phyloP scores from a whole-genome alignment of 2,797 vertebrate genomes.

The Ptychadena robeensis region DNA sequence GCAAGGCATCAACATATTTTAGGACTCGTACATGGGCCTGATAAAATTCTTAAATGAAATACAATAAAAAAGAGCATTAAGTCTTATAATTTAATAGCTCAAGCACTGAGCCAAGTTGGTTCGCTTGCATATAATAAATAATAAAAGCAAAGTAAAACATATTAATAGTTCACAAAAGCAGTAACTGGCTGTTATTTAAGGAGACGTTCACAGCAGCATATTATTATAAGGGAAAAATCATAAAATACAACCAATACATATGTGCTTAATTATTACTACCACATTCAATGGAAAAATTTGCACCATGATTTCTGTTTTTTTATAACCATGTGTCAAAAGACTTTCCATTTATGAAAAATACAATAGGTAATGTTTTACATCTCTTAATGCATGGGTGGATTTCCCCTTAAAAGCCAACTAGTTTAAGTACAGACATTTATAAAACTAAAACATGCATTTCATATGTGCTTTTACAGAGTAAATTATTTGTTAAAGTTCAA shows the following conservation, averaged over 20 bases:
- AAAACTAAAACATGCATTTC: not conserved
- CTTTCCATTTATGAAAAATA: too few species aligned
- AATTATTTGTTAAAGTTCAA: conserved; percentile 12
- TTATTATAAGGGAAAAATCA: not conserved
- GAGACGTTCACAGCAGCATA: not conserved
- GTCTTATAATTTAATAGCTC: not conserved
- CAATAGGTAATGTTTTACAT: not conserved
- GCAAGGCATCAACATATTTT: not conserved
- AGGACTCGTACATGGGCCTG: not conserved
- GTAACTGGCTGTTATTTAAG: not conserved
- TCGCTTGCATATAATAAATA: not conserved
- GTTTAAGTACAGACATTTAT: not conserved
- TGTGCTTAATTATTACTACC: too few species aligned
- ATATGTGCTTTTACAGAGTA: not conserved
- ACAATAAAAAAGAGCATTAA: not conserved
- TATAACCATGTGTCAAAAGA: not conserved
- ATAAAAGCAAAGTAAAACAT: not conserved
- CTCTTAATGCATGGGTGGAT: not conserved
- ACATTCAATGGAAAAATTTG: not conserved
- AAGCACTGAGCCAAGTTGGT: not conserved
- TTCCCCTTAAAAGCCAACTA: not conserved
- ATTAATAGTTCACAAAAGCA: not conserved
- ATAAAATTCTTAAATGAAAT: not conserved
- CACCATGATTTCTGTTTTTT: not conserved
- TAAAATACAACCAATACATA: not conserved